Evolutionary conservation across 2,888 invertebrate genomes (phyloP).

Genomic region (Cantharis lateralis): DNA sequence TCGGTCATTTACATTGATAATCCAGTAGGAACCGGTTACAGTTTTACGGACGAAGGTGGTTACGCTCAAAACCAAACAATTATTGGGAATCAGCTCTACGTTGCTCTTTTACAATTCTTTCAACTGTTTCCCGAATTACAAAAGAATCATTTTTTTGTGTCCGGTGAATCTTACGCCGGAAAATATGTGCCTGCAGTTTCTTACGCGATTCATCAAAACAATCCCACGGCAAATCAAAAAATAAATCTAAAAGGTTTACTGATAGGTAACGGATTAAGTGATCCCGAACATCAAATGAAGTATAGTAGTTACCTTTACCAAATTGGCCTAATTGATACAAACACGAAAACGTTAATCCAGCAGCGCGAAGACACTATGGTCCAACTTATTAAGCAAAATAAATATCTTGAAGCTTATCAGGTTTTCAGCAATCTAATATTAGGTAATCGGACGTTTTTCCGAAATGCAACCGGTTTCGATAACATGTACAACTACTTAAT

Average conservation of each 20-base stretch:
- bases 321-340: conserved; percentile 71
- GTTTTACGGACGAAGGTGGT: conserved; percentile 81
- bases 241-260: conserved; percentile 74
- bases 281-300: conserved; percentile 76
- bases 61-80: conserved; percentile 79
- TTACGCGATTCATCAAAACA: conserved; percentile 72
- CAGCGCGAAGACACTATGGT: conserved; percentile 63
- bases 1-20: conserved; percentile 89
- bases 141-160: conserved; percentile 79
- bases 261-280: conserved; percentile 81
- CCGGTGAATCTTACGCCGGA: conserved; percentile 90
- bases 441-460: conserved; percentile 70
- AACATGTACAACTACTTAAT: conserved; percentile 77
- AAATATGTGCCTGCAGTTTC: conserved; percentile 79
- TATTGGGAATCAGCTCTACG: conserved; percentile 80
- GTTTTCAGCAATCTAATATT: conserved; percentile 74
- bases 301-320: conserved; percentile 83
- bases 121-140: conserved; percentile 77
- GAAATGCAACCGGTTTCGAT: conserved; percentile 75
- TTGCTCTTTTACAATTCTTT: conserved; percentile 81
- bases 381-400: conserved; percentile 64
- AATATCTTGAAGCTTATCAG: conserved; percentile 73
- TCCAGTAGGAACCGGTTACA: conserved; percentile 91
- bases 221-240: conserved; percentile 62
- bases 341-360: conserved; percentile 65